Percentiles rank a stretch among this genome's conserved stretches.
phyloP scores from a whole-genome alignment of 2,797 vertebrate species.

The Coilia nasus region DNA sequence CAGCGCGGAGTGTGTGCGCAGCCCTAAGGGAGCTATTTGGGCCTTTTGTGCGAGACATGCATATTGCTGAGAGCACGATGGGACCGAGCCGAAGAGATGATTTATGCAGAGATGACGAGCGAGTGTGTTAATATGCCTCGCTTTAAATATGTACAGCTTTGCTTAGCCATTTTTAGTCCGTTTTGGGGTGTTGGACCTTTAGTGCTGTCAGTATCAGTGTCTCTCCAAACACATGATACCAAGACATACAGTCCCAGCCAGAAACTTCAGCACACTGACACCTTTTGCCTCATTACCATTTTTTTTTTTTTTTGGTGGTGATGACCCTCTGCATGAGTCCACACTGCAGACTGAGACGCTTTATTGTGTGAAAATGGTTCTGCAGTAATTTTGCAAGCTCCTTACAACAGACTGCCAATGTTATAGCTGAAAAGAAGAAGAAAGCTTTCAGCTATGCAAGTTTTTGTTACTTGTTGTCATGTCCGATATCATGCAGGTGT shows the following conservation, averaged over 20 bases:
- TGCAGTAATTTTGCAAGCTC: neutral
- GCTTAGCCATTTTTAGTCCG: neutral
- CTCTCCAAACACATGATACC: neutral
- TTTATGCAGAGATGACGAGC: conserved; percentile 46
- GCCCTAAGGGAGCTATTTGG: conserved; percentile 41
- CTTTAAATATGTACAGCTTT: neutral
- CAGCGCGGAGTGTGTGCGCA: conserved; percentile 27
- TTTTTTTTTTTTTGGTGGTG: neutral
- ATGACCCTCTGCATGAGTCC: neutral
- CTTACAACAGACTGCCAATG: neutral
- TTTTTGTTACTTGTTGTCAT: neutral
- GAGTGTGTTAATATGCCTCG: neutral
- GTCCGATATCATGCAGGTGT: conserved; percentile 66
- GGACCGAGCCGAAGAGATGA: conserved; percentile 49
- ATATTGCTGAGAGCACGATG: conserved; percentile 43
- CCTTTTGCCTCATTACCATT: neutral
- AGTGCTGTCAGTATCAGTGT: neutral
- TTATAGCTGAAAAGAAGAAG: neutral
- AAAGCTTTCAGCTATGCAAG: neutral
- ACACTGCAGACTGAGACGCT: neutral
- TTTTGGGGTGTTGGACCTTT: neutral
- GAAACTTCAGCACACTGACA: no score
- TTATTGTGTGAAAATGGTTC: neutral
- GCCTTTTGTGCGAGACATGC: conserved; percentile 30
- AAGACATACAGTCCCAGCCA: no score